Conservation (phyloP, 2,113 vertebrate species). For the Carassius auratus region DNA sequence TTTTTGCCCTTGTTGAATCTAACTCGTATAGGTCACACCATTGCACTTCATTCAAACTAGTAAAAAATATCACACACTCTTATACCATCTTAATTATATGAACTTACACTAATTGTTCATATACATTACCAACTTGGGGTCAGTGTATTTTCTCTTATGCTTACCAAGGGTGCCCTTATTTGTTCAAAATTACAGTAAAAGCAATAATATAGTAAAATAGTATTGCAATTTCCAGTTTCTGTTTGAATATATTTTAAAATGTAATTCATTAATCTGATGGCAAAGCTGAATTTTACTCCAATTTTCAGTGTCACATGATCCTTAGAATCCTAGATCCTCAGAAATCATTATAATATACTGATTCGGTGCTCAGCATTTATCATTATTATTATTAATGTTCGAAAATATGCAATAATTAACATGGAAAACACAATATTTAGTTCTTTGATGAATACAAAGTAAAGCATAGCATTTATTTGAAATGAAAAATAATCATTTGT, state of each 20-base stretch:
- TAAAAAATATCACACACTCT: not conserved
- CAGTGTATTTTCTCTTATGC: not conserved
- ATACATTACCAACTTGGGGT: no score
- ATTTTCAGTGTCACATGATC: not conserved
- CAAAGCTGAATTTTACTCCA: not conserved
- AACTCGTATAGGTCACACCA: constrained; percentile 37
- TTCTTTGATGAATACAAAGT: no score
- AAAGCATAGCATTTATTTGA: no score
- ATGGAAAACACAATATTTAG: no score
- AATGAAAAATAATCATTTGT: no score
- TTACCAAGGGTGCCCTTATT: not conserved
- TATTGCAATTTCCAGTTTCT: not conserved
- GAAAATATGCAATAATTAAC: no score
- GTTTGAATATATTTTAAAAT: not conserved
- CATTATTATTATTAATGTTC: no score
- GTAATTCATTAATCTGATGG: not conserved
- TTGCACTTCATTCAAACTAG: not conserved
- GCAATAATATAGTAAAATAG: not conserved
- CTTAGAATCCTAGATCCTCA: not conserved
- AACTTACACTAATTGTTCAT: not conserved
- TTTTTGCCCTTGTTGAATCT: constrained; percentile 65
- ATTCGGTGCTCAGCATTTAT: not conserved
- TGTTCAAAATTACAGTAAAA: not conserved
- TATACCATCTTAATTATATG: not conserved
- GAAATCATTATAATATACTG: not conserved